These are phyloP conservation scores for Rhynchomys soricoides DNA, from an alignment of 2,113 vertebrate species.

Conservation along the genomic window DNA sequence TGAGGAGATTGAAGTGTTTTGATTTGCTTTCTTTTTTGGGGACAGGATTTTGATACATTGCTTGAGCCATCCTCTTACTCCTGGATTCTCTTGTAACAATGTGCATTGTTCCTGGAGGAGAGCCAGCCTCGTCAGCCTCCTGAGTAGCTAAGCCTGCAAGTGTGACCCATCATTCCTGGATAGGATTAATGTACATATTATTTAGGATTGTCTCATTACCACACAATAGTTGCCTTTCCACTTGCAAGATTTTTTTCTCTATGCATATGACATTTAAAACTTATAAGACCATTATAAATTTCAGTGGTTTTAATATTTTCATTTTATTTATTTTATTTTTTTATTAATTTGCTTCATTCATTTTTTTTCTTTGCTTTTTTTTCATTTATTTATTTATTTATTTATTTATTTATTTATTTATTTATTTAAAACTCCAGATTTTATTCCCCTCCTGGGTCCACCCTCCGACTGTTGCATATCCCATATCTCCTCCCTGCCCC, in stretches of 20 bases:
- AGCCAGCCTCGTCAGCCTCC: not conserved
- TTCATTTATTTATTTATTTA: too few species aligned
- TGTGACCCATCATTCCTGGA: rapidly evolving
- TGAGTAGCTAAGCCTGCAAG: not conserved
- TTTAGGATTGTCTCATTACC: not conserved
- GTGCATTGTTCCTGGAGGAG: not conserved
- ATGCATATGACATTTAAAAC: not conserved
- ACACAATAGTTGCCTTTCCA: not conserved
- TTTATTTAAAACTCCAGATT: too few species aligned
- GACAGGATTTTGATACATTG: not conserved
- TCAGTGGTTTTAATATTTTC: not conserved
- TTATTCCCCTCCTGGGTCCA: too few species aligned
- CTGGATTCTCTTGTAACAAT: not conserved
- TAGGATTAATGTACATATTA: not conserved
- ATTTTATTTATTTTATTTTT: too few species aligned
- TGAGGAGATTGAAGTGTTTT: not conserved
- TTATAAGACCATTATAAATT: not conserved
- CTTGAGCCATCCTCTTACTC: not conserved
- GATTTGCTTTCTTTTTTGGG: not conserved
- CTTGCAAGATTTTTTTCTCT: not conserved
- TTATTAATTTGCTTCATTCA: too few species aligned
- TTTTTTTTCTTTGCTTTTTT: too few species aligned
- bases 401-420: too few species aligned
- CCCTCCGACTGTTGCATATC: too few species aligned
- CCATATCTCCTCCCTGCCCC: too few species aligned